These are phyloP conservation scores for Etheostoma cragini DNA, from an alignment of 2,113 vertebrate genomes.

Conservation along the genomic window DNA sequence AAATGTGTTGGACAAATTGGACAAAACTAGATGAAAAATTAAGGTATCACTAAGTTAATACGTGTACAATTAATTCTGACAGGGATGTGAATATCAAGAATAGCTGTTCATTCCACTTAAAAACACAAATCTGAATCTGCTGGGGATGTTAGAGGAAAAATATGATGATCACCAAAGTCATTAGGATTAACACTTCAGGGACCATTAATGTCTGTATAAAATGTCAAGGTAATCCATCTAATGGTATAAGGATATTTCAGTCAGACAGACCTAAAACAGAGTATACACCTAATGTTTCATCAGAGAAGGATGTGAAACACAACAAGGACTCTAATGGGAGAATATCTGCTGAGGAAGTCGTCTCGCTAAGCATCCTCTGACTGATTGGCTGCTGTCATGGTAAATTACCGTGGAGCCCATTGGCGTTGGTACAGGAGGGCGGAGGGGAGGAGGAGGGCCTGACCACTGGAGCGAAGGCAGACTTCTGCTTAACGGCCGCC, in stretches of 20 bases:
- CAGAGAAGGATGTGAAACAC: background rate
- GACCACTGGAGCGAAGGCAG: slow-evolving; percentile 97
- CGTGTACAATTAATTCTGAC: background rate
- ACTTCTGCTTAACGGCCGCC: slow-evolving; percentile 98
- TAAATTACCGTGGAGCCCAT: slow-evolving; percentile 95
- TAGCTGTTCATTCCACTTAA: background rate
- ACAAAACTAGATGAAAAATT: background rate
- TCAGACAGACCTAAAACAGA: background rate
- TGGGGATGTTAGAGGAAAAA: background rate
- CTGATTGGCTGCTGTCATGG: slow-evolving; percentile 8
- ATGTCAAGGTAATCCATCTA: background rate
- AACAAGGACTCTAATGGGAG: background rate
- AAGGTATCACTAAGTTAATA: background rate
- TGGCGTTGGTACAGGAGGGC: slow-evolving; percentile 97
- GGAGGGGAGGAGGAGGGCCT: slow-evolving; percentile 96
- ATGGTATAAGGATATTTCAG: background rate
- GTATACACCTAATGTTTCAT: background rate
- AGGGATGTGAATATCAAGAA: background rate
- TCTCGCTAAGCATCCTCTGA: slow-evolving; percentile 5
- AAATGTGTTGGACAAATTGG: background rate
- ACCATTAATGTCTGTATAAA: background rate
- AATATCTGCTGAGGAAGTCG: background rate
- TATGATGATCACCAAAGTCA: background rate
- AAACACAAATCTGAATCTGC: background rate
- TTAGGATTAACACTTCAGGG: background rate